Base-by-base conservation (phyloP, 2,797 vertebrate genomes). In the Buceros bicornis region DNA sequence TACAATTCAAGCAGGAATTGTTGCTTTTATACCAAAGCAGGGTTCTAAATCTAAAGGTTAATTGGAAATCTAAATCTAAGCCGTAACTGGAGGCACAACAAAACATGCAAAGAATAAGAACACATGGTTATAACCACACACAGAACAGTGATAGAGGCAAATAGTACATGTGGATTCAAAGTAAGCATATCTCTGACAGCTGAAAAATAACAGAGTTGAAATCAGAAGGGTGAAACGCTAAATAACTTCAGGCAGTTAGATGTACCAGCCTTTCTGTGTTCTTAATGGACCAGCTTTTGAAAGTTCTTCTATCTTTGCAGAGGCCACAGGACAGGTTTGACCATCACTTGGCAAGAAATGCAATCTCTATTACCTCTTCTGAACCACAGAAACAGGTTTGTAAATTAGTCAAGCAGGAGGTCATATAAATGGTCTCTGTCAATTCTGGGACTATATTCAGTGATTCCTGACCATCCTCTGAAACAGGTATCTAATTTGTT, bases 51-150 rank as follows among this genome's bases (percentile, higher is more conserved):
- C 10, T 78, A 29, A 48, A 65, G 5, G 9, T 57, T 87, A 89
- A 78, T 20, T 57, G 20, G 31, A 71, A 93, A 74, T 60, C 61
- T 79, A 61, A 82, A 82, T 60, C 62, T 58, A 84, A 72, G 16
- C 28, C 2, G 1, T 26, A 58, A 84, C 1, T 43, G 56, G 26
- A 71, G n/a, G 26, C 16, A 69, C 10, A 76, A 83, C 6, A 61
- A 72, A 78, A 72, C 9, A 50, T 8, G 22, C 3, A 71, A 80
- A 78, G 31, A 35, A 14, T 57, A 73, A 60, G 48, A 82, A 53
- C 5, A 26, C 13, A 17, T 43, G n/a, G 5, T 72, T 72, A 58
- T 5, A 50, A 60, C 6, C 24, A 77, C 37, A 74, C 31, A 64
- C 3, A 42, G 43, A 74, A 54, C 14, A 64, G 33, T 16, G 21